Base-by-base conservation (phyloP, 1,140 invertebrate species). In the Megathymus violae region DNA sequence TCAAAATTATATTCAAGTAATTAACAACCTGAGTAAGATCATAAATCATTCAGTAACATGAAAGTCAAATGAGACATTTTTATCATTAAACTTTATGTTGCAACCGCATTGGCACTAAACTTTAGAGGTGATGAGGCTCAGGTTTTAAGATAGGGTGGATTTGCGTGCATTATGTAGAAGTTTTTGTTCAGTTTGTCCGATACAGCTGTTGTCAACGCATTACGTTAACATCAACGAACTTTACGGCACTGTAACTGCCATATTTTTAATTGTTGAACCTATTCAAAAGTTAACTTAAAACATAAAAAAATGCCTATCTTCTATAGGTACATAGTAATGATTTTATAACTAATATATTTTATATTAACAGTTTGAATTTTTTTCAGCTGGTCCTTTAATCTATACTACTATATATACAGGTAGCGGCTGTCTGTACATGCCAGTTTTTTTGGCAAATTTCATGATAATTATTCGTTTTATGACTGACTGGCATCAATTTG, bases 211-310 rank as follows among this genome's bases (percentile, higher is more conserved):
- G 48, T 13, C 15, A 47, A 43, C 46, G 54, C 54, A 46, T 46
- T 43, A 61, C 58, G 59, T 61, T 61, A 61, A 61, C 58, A 56
- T 66, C 54, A 61, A 61, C 38, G 61, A 27, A 61, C 61, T 66
- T 66, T 66, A 66, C 64, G 41, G 40, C n/a, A 54, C 41, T 54
- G 41, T 54, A 52, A 54, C 40, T 22, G 56, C 34, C 43, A 38
- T 22, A 19, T 34, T 36, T 22, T 41, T 59, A 19, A 46, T 47
- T 44, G 40, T 25, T 34, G 40, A 1, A 25, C 10, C 22, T 31
- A 10, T 48, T 48, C 7, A 3, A 31, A 13, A 31, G 4, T 3
- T 13, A 7, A 50, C 34, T 11, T 36, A n/a, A 11, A 36, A 36
- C 34, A 36, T 36, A n/a, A n/a, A n/a, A n/a, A n/a, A n/a, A n/a